Evolutionary conservation across 2,113 vertebrate species (phyloP).

Genomic region (Pheucticus melanocephalus): DNA sequence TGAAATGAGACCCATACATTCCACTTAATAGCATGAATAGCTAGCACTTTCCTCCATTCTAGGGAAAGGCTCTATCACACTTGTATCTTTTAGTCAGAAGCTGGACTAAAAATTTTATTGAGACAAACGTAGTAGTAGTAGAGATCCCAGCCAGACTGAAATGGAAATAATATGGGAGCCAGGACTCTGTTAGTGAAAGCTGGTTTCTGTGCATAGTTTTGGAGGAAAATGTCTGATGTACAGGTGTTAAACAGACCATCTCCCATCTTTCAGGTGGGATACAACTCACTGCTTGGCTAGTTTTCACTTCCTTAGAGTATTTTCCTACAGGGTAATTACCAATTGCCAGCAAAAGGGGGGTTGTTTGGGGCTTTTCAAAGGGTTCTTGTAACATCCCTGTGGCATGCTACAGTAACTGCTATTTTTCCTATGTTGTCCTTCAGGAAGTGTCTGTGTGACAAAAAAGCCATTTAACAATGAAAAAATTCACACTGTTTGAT

Average conservation of each 20-base stretch:
- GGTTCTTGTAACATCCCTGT: not conserved
- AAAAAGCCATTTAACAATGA: slow-evolving; percentile 7
- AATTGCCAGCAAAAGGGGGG: not conserved
- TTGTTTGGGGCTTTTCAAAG: not conserved
- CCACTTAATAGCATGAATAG: not conserved
- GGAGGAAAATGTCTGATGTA: not conserved
- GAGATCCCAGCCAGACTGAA: not conserved
- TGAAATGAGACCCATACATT: not conserved
- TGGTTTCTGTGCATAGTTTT: not conserved
- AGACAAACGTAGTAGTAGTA: not conserved
- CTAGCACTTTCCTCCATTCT: not conserved
- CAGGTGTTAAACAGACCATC: not conserved
- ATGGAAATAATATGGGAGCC: not conserved
- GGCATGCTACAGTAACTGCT: not conserved
- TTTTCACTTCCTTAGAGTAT: not conserved
- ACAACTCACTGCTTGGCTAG: not conserved
- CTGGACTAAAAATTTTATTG: not conserved
- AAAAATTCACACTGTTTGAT: slow-evolving; percentile 51
- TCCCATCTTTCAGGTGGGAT: not conserved
- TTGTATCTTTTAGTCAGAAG: not conserved
- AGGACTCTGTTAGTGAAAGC: not conserved
- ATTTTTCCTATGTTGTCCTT: not conserved
- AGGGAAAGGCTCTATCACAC: not conserved
- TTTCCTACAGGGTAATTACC: not conserved
- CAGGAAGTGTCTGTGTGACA: not conserved